phyloP scores from a whole-genome alignment of 2,797 vertebrate genomes.

The Channallabes apus region DNA sequence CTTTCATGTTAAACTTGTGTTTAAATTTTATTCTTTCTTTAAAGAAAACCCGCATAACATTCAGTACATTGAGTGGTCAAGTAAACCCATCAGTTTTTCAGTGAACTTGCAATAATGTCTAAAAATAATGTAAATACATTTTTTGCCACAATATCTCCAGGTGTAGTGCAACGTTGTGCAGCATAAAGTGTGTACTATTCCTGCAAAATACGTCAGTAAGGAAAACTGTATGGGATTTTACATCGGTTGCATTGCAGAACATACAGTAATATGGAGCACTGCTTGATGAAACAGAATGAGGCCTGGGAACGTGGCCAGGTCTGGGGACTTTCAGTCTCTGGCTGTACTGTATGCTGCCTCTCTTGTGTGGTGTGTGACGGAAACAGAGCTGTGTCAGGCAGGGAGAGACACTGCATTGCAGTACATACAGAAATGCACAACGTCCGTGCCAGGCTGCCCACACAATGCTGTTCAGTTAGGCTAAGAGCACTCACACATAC shows the following conservation, averaged over 20 bases:
- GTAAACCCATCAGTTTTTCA: background rate
- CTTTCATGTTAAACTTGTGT: background rate
- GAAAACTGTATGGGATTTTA: background rate
- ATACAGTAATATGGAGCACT: background rate
- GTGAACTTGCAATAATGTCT: background rate
- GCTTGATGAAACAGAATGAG: background rate
- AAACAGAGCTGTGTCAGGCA: slow-evolving; percentile 54
- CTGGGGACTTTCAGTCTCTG: background rate
- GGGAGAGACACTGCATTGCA: slow-evolving; percentile 69
- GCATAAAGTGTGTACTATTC: background rate
- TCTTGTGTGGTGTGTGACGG: slow-evolving; percentile 9
- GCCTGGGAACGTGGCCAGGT: background rate
- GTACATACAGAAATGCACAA: slow-evolving; percentile 50
- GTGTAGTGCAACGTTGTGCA: background rate
- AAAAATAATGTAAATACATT: background rate
- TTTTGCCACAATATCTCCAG: background rate
- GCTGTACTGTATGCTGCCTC: background rate
- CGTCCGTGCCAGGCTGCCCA: slow-evolving; percentile 49
- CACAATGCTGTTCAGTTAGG: slow-evolving; percentile 48
- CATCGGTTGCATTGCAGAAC: background rate
- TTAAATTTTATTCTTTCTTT: background rate
- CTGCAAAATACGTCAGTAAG: background rate
- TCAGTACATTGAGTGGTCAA: background rate
- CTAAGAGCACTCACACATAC: slow-evolving; percentile 3
- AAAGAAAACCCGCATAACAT: background rate